These are phyloP conservation scores for Calyptommatus sinebrachiatus DNA, from an alignment of 2,113 vertebrate species.

Conservation along the genomic window DNA sequence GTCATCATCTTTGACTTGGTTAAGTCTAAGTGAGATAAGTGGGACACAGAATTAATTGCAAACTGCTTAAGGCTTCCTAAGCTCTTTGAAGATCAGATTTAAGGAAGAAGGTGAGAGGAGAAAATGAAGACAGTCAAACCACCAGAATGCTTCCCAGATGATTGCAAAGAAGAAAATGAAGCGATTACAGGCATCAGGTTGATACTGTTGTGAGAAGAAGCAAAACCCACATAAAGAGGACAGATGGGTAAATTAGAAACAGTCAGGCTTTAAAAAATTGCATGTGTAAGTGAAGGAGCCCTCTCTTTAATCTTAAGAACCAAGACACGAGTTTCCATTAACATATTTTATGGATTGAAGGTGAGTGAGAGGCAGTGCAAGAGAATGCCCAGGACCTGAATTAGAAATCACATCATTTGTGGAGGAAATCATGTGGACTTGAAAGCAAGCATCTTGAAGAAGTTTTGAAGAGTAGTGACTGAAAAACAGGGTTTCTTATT, in stretches of 20 bases:
- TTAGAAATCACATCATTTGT: constrained; percentile 29
- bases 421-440: background rate
- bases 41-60: background rate
- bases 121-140: constrained; percentile 23
- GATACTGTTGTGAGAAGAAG: constrained; percentile 31
- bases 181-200: constrained; percentile 38
- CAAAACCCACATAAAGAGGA: constrained; percentile 46
- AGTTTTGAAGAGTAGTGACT: background rate
- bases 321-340: constrained; percentile 32
- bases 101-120: constrained; percentile 27
- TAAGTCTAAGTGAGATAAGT: constrained; percentile 9
- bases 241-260: constrained; percentile 45
- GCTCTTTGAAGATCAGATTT: constrained; percentile 24
- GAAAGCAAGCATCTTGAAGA: constrained; percentile 25
- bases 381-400: constrained; percentile 34
- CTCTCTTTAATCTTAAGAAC: constrained; percentile 33
- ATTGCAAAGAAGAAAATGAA: constrained; percentile 25
- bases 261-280: constrained; percentile 44
- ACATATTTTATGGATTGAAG: constrained; percentile 49
- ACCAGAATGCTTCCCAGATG: constrained; percentile 16
- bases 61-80: constrained; percentile 8
- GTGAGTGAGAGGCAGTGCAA: background rate
- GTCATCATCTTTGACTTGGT: constrained; percentile 4
- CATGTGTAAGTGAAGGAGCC: constrained; percentile 38
- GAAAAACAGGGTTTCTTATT: constrained; percentile 2